Base-by-base conservation (phyloP, 30 jellyfish, hydroid and myxozoan genomes). In the Hydractinia echinata region DNA sequence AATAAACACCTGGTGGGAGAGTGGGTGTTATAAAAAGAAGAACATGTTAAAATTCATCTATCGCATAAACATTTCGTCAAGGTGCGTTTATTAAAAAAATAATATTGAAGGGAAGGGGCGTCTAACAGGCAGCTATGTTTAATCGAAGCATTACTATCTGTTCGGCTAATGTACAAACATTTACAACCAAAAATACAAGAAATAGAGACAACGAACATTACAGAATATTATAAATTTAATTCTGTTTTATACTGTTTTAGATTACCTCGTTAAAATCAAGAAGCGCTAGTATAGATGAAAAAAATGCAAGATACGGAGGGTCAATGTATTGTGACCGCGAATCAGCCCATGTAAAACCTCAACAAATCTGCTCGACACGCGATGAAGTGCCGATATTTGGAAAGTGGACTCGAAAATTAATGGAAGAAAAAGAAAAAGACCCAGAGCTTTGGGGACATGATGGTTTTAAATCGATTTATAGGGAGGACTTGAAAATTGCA, bases 301-400 rank as follows among this genome's bases (percentile, higher is more conserved):
- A 64, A 13, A 44, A 13, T n/a, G 8, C 10, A 6, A 64, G 1
- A 13, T 6, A 64, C 19, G 16, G 10, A 54, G 85, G 85, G 10
- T 54, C 85, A 11, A 77, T 77, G 85, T 77, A 77, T 55, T 60
- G 79, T 7, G 85, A 77, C 55, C 60, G 54, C 60, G 85, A 77
- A 77, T 79, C 15, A 15, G 15, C 55, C 1, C 51, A 77, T 10
- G 85, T 30, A 7, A 77, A 77, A 54, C 66, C 82, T 4, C 16
- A 48, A 21, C 52, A 55, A 13, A 50, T 50, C 6, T 5, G 54
- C 51, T 64, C 74, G 18, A 51, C 10, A 64, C n/a, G 39, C 39
- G 16, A 11, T 58, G 1, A 13, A n/a, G 5, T n/a, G 30, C 54
- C 52, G 53, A 16, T 48, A 5, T 77, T 77, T 55, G 85, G 85